Base-by-base conservation (phyloP, 92 coral and sea anemone species). In the Bergia puertoricense region DNA sequence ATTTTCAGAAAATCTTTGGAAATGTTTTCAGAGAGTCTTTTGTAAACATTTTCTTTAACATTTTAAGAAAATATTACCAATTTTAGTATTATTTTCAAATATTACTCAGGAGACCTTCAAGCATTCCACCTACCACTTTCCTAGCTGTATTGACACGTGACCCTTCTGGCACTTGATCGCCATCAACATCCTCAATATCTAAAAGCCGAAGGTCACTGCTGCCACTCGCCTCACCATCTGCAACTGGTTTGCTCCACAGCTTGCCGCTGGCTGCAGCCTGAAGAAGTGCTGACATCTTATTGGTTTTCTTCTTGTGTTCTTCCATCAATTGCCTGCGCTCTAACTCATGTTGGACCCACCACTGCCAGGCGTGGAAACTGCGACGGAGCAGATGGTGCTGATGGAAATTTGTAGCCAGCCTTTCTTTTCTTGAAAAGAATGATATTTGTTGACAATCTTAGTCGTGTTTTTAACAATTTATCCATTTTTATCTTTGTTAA, bases 261-360 rank as follows among this genome's bases (percentile, higher is more conserved):
- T 91, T 94, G 40, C 98, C 98, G 44, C 94, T 92, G 20, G 99
- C 95, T 8, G 99, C 99, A 45, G 98, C 99, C 69, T 95, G 84
- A 14, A 97, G 92, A 9, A 97, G 92, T 2, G 98, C 94, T 7
- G 98, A 93, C 98, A 97, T 97, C 89, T 97, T 97, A 77, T 89
- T 91, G 62, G 99, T 83, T 86, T 96, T 94, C 62, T 82, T 89
- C 79, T 85, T 50, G 81, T 95, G 99, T 81, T 97, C 95, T 43
- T 94, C 95, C 76, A 77, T 86, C 41, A 95, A 85, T 85, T 88
- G 91, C 74, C 91, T 93, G 44, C 90, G 93, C 67, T 97, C 95
- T 67, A 91, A 85, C 73, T 85, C 93, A 3, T 91, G 88, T 36
- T 88, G 93, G 0, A 94, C 95, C 89, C 91, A 97, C 54, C 78